Base-by-base conservation (phyloP, 2,113 vertebrate genomes). In the Menura novaehollandiae region DNA sequence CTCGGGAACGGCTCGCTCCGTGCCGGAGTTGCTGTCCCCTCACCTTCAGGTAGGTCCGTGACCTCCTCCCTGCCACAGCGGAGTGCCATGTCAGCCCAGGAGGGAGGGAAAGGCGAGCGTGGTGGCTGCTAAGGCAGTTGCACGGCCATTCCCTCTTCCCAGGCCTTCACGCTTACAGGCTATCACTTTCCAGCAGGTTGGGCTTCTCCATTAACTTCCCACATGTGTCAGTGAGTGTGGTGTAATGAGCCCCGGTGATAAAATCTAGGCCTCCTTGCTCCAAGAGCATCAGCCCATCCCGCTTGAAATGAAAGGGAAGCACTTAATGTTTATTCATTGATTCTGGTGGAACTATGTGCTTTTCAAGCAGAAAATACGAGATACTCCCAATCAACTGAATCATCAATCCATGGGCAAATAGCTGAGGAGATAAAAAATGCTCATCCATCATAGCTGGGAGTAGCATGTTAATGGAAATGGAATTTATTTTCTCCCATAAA, bases 291-390 rank as follows among this genome's bases (percentile, higher is more conserved):
- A 88, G 93, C 83, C 83, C 80, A 56, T 84, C 80, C 64, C 0
- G 15, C 76, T 75, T 81, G 82, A 86, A 93, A 93, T 91, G 75
- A 87, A 78, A 91, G 63, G 66, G 62, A 93, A 85, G 85, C 88
- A 43, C 91, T 95, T 91, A 81, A 91, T 95, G 94, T 95, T 97
- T 96, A 92, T 95, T 95, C 95, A 97, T 96, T 78, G 91, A 93
- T 95, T 95, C 80, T 87, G 80, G 89, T 84, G 68, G 76, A 91
- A 92, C 89, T 93, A 30, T 89, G 86, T 92, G 89, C 94, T 96
- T 96, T 95, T 92, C 91, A 91, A 95, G 93, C 84, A 78, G 87
- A 95, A 97, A 95, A 93, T 67, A 60, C 24, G 73, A 93, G 91
- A 81, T 95, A 44, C 85, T 86, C 68, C 89, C 35, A 81, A 77